Conservation (phyloP, 2,797 vertebrate genomes). For the Simalia tracyae region DNA sequence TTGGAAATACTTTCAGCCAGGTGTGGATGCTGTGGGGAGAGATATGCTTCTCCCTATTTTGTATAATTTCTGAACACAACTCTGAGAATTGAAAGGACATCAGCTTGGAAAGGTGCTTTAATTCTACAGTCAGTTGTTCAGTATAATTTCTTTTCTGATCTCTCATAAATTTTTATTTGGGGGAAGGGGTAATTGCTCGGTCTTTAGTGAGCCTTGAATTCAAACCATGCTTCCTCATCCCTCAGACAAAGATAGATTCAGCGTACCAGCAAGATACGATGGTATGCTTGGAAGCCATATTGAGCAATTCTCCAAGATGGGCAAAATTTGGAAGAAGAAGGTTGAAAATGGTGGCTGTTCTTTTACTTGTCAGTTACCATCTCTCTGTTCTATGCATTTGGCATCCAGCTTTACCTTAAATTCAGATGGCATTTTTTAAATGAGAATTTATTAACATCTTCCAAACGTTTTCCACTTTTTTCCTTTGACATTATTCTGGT, state of each 20-base stretch:
- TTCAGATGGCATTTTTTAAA: slow-evolving; percentile 3
- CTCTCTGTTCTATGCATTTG: background rate
- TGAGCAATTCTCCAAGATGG: background rate
- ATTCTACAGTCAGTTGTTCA: background rate
- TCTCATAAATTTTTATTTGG: background rate
- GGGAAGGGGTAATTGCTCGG: background rate
- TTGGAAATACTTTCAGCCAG: background rate
- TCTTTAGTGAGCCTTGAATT: slow-evolving; percentile 44
- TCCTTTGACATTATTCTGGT: background rate
- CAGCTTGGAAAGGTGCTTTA: background rate
- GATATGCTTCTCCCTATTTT: background rate
- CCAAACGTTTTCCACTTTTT: background rate
- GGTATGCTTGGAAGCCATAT: background rate
- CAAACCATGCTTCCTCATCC: slow-evolving; percentile 32
- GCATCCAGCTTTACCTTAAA: background rate
- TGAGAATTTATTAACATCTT: background rate
- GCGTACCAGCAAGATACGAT: background rate
- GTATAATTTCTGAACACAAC: background rate
- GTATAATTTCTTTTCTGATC: background rate
- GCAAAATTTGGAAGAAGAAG: background rate
- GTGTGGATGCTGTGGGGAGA: no score
- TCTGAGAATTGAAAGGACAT: background rate
- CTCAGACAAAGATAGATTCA: slow-evolving; percentile 3
- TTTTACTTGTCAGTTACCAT: background rate
- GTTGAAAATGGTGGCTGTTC: background rate